These are phyloP conservation scores for Lasioglossum albipes DNA, from an alignment of 1,140 invertebrate species.

Conservation along the genomic window DNA sequence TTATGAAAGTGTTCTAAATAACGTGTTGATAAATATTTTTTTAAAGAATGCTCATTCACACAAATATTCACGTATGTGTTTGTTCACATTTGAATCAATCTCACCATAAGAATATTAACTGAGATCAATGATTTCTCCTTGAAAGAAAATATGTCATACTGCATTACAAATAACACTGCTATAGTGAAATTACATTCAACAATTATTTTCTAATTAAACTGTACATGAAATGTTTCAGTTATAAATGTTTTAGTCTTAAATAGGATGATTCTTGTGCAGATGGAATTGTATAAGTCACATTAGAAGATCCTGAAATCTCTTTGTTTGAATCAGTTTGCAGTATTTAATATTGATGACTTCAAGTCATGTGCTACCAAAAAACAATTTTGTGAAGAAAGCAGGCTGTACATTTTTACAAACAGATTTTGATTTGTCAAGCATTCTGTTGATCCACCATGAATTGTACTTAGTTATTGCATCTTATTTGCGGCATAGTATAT, in stretches of 20 bases:
- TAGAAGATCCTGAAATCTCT: slow-evolving; percentile 60
- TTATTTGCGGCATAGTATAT: slow-evolving; percentile 58
- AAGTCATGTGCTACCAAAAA: slow-evolving; percentile 58
- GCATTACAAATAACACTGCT: slow-evolving; percentile 9
- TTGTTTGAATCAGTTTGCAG: slow-evolving; percentile 58
- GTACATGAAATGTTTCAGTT: slow-evolving; percentile 1
- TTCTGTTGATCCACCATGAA: slow-evolving; percentile 64
- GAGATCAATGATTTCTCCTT: too few relatives aligned
- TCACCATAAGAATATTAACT: too few relatives aligned
- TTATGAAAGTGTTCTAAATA: too few relatives aligned
- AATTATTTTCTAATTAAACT: slow-evolving; percentile 11
- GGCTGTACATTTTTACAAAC: slow-evolving; percentile 62
- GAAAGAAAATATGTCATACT: slow-evolving; percentile 27
- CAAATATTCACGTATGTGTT: too few relatives aligned
- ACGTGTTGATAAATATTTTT: too few relatives aligned
- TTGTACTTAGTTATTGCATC: slow-evolving; percentile 75
- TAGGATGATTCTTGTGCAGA: neutral
- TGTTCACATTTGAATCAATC: too few relatives aligned
- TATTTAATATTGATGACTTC: slow-evolving; percentile 44
- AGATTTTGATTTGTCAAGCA: slow-evolving; percentile 70
- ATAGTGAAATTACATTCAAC: slow-evolving; percentile 8
- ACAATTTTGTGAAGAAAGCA: slow-evolving; percentile 60
- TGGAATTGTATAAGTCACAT: slow-evolving; percentile 8
- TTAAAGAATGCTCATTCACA: too few relatives aligned
- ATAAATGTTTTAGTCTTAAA: slow-evolving; percentile 11